phyloP scores from a whole-genome alignment of 2,888 invertebrate genomes.

The Dryobota labecula region DNA sequence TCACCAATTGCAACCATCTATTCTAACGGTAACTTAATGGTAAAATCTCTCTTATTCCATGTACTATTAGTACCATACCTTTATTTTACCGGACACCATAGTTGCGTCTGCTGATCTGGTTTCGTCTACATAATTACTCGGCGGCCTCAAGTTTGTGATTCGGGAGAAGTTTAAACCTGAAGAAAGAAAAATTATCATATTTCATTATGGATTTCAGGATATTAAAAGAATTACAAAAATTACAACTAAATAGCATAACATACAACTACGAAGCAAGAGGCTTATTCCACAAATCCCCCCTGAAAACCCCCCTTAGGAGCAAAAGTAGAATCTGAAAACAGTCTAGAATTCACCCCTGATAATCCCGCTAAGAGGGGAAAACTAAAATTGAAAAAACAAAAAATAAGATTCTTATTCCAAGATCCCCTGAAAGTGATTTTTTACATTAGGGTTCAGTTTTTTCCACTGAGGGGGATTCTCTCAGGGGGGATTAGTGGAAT shows the following conservation, averaged over 20 bases:
- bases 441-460: no score
- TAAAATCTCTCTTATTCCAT: background rate
- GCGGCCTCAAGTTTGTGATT: conserved; percentile 81
- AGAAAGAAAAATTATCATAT: conserved; percentile 11
- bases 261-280: no score
- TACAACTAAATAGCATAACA: background rate
- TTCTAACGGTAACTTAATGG: background rate
- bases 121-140: conserved; percentile 84
- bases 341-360: no score
- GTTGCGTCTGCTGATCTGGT: conserved; percentile 79
- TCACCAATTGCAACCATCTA: background rate
- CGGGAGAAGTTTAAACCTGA: conserved; percentile 87
- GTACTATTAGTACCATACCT: conserved; percentile 71
- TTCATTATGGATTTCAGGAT: background rate
- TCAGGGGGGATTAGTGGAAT: no score
- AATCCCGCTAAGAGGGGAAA: no score
- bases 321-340: no score
- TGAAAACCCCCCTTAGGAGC: no score
- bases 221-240: background rate
- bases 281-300: no score
- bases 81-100: conserved; percentile 77
- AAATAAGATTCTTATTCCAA: no score
- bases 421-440: no score
- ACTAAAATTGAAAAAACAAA: no score
- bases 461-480: no score